Evolutionary conservation across 2,113 vertebrate species (phyloP).

Genomic region (Lycocorax pyrrhopterus): DNA sequence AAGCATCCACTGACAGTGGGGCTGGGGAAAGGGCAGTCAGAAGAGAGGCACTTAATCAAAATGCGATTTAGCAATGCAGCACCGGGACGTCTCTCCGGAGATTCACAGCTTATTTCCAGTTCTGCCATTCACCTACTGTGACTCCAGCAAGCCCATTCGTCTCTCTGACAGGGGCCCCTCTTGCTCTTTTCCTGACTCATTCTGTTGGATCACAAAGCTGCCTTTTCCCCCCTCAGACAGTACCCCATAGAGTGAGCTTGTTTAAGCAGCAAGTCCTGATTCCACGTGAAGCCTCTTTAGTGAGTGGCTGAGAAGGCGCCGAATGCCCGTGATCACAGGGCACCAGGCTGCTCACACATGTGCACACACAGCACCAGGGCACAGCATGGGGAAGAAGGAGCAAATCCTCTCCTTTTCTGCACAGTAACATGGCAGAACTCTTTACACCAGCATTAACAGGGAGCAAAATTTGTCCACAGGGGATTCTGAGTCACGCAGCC

Average conservation of each 20-base stretch:
- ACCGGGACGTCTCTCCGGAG: not conserved
- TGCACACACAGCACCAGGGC: not conserved
- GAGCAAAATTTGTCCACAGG: not conserved
- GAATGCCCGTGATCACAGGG: not conserved
- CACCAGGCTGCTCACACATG: not conserved
- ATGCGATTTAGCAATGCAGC: fast-evolving
- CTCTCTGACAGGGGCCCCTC: not conserved
- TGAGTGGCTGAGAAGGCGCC: not conserved
- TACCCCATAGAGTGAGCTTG: not conserved
- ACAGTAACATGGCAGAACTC: not conserved
- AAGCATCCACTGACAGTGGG: not conserved
- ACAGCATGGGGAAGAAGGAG: not conserved
- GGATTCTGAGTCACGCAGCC: not conserved
- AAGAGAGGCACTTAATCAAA: not conserved
- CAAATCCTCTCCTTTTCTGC: not conserved
- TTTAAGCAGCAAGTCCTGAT: not conserved
- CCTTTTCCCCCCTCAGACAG: not conserved
- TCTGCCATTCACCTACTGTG: not conserved
- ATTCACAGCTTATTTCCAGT: not conserved
- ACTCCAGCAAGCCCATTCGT: not conserved
- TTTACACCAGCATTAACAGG: not conserved
- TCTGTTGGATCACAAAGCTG: not conserved
- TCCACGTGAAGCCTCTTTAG: not conserved
- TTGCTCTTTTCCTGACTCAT: not conserved
- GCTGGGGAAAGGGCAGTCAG: not conserved